Base-by-base conservation (phyloP, 2,113 vertebrate species). In the Serinus canaria region DNA sequence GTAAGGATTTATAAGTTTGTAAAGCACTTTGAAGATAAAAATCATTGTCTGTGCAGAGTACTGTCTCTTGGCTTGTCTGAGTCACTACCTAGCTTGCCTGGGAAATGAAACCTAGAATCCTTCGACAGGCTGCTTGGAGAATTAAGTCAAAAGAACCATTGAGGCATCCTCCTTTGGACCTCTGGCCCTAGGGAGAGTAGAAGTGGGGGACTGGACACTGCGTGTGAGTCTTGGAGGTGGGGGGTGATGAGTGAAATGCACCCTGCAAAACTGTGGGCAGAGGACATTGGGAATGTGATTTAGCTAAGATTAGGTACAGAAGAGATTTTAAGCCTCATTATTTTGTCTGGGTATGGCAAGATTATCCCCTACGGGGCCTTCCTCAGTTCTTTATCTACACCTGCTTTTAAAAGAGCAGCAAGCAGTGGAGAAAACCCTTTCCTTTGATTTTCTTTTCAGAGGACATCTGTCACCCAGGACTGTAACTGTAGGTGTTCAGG, bases 1-100 rank as follows among this genome's bases (percentile, higher is more conserved):
- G 39, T 63, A 47, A 66, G 73, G 73, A 70, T 87, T 67, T 92
- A 35, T 89, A 86, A 68, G 63, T 89, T 88, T 67, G 72, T 81
- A 93, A 92, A 92, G 74, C 44, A 60, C 77, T 92, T 96, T n/a
- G 74, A 83, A 93, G 87, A 87, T 91, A 75, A 92, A 87, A 87
- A 83, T 78, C 7, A 2, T 72, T 72, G 37, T 69, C 59, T 90
- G 16, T 2, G 3, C 60, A 15, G n/a, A 75, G 53, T 49, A n/a
- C 62, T 87, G 74, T 70, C 52, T 75, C 12, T 74, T 81, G 53
- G 64, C 78, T 87, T 39, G n/a, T 50, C 56, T 92, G 70, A 92
- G 60, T 67, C 70, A 59, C 2, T 20, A 37, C 79, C 62, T 3
- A 6, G 30, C 30, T 94, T 91, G 74, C 30, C 72, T 83, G 30